Conservation (phyloP, 2,113 vertebrate genomes). For the Pandion haliaetus region DNA sequence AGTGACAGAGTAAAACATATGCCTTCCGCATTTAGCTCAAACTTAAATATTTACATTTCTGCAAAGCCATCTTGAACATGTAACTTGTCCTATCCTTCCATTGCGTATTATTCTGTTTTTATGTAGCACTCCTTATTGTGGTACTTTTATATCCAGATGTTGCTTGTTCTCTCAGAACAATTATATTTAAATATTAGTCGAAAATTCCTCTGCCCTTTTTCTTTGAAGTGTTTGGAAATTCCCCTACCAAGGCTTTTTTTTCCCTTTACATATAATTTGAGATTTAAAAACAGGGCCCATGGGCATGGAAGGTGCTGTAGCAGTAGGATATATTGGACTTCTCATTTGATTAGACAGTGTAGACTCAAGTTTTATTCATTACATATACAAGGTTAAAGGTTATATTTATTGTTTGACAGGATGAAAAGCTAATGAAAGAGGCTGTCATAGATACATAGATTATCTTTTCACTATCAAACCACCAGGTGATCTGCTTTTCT, state of each 20-base stretch:
- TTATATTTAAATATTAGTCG: background rate
- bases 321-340: background rate
- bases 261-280: background rate
- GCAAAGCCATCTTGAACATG: background rate
- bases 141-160: background rate
- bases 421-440: constrained; percentile 58
- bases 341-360: constrained; percentile 25
- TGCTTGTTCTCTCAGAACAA: background rate
- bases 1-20: background rate
- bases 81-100: background rate
- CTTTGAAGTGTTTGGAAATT: background rate
- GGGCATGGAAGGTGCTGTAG: background rate
- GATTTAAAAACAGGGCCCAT: background rate
- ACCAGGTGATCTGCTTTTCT: constrained; percentile 56
- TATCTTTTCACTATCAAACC: constrained; percentile 48
- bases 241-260: background rate
- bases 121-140: background rate
- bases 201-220: background rate
- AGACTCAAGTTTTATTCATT: constrained; percentile 57
- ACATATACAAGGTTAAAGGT: constrained; percentile 45
- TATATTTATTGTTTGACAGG: constrained; percentile 66
- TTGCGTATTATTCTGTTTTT: background rate
- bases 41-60: constrained; percentile 9
- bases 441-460: constrained; percentile 59
- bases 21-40: background rate